Evolutionary conservation across 1,140 invertebrate species (phyloP), one percentile per base, ranked within the genome.

Genomic region (Cydia splendana): DNA sequence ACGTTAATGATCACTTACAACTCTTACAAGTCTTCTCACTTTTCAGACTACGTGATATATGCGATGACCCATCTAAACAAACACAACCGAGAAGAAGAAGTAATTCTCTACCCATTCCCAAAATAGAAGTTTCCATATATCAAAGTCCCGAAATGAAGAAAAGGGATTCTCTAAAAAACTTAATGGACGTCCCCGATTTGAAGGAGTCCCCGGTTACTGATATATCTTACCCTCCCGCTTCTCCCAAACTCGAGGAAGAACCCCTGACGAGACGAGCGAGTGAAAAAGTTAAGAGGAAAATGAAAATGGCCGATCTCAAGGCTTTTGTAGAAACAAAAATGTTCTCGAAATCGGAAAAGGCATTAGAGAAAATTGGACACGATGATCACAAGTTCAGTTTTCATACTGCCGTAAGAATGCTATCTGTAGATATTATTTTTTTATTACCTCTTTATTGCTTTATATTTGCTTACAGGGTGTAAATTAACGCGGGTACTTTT

Each of bases 61-160:
- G 95, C 79, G 97, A 98, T 87, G 96, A 97, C 82, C 95, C 95
- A 42, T 95, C 95, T 1, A 95, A 95, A 62, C 95, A 95, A 77
- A 95, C 96, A 79, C 96, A 96, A 80, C 97, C 96, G 2, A 93
- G 98, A 75, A 95, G 96, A 84, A 93, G 98, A 74, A 98, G 98
- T 82, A 98, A 98, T 87, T 99, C 98, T 0, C 92, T 99, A 67
- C 98, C 98, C 0, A 98, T 98, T 88, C 98, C 98, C 10, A 98
- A 98, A 94, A 98, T 98, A 65, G 96, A 98, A 90, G 95, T 98
- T 4, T 97, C 97, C 0, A 94, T 98, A 74, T 97, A 97, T 87
- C 96, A 97, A 83, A 96, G 95, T 80, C 95, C 95, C 0, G 96
- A 97, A 65, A 94, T 94, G 20, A 96, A 95, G 78, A 96, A 95